Evolutionary conservation across 2,888 invertebrate genomes (phyloP).

Genomic region (Thymelicus lineola): DNA sequence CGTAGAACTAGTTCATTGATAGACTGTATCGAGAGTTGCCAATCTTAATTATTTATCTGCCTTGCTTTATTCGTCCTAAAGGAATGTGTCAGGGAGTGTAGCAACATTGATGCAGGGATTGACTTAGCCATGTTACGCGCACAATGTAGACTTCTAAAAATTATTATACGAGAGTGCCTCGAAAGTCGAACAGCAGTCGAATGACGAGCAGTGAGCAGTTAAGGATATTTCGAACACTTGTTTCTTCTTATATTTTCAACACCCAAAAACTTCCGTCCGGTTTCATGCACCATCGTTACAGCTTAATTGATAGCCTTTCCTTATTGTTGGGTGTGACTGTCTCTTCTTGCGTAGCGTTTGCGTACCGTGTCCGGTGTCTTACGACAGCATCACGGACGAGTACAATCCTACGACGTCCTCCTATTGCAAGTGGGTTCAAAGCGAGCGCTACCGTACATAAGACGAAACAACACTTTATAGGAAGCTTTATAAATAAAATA

Average conservation of each 20-base stretch:
- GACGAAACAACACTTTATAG: constrained; percentile 37
- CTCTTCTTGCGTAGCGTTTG: constrained; percentile 18
- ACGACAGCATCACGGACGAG: constrained; percentile 21
- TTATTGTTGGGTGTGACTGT: constrained; percentile 30
- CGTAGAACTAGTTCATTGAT: constrained; percentile 28
- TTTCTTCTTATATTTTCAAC: constrained; percentile 20
- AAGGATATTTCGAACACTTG: constrained; percentile 14
- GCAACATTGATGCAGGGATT: constrained; percentile 34
- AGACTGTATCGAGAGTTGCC: constrained; percentile 37
- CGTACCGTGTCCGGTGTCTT: background rate
- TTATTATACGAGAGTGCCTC: constrained; percentile 25
- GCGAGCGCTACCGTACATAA: constrained; percentile 39
- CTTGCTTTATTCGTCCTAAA: constrained; percentile 35
- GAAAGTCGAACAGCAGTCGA: constrained; percentile 12
- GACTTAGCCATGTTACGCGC: constrained; percentile 41
- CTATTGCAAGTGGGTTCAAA: constrained; percentile 34
- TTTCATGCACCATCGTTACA: constrained; percentile 32
- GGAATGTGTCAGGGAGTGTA: constrained; percentile 25
- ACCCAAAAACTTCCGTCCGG: constrained; percentile 39
- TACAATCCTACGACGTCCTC: constrained; percentile 22
- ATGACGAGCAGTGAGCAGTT: constrained; percentile 3
- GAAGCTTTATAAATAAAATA: constrained; percentile 34
- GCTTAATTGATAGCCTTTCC: constrained; percentile 29
- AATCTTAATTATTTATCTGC: constrained; percentile 31
- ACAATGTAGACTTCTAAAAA: constrained; percentile 39